Conservation (phyloP, 2,888 invertebrate genomes). For the Creontiades dilutus region DNA sequence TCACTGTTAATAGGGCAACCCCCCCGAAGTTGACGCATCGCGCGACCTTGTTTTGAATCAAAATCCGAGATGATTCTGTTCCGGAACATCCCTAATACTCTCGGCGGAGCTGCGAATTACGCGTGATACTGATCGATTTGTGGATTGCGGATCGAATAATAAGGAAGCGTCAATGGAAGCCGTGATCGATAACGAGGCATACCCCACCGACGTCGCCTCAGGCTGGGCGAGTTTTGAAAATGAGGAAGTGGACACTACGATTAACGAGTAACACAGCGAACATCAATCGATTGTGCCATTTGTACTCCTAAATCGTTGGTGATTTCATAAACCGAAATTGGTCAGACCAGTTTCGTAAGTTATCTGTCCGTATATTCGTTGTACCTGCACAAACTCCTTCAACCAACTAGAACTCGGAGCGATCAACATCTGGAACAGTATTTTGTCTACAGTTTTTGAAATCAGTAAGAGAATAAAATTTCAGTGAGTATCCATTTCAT, state of each 20-base stretch:
- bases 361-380: no score
- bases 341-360: no score
- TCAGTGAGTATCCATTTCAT: no score
- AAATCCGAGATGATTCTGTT: neutral
- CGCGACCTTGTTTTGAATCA: constrained; percentile 15
- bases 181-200: neutral
- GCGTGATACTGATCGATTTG: neutral
- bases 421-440: no score
- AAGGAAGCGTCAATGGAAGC: neutral
- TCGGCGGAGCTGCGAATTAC: neutral
- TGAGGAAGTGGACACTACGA: neutral
- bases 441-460: no score
- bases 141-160: neutral
- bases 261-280: neutral
- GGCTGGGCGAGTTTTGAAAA: neutral
- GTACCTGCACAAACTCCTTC: no score
- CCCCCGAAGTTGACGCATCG: neutral
- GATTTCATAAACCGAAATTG: no score
- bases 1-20: neutral
- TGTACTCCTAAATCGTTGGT: neutral
- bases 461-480: no score
- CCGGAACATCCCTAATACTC: neutral
- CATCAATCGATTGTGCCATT: neutral
- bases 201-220: neutral
- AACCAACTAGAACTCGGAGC: no score